Evolutionary conservation across 2,113 vertebrate species (phyloP).

Genomic region (Labrus mixtus): DNA sequence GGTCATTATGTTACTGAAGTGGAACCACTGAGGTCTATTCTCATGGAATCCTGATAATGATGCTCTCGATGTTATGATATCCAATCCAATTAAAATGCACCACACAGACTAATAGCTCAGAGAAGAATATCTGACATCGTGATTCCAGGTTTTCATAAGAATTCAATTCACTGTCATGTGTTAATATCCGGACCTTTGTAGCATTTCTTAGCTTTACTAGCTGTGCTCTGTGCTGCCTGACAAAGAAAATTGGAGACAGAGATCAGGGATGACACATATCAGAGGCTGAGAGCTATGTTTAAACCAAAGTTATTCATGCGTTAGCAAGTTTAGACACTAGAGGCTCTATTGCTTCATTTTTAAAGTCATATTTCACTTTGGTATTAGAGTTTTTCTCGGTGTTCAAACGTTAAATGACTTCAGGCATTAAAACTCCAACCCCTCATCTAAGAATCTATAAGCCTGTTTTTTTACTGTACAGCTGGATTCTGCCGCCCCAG

Average conservation of each 20-base stretch:
- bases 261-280: conserved; percentile 48
- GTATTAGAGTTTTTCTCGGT: conserved; percentile 1
- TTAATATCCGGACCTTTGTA: conserved; percentile 26
- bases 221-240: conserved; percentile 10
- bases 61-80: conserved; percentile 43
- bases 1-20: conserved; percentile 63
- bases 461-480: neutral
- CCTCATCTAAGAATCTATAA: too few relatives aligned
- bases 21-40: conserved; percentile 55
- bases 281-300: conserved; percentile 35
- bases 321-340: conserved; percentile 22
- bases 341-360: conserved; percentile 20
- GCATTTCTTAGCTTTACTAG: conserved; percentile 21
- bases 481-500: neutral
- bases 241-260: conserved; percentile 40
- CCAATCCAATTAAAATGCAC: conserved; percentile 65
- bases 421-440: neutral
- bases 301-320: conserved; percentile 37
- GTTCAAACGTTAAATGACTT: neutral
- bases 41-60: conserved; percentile 63
- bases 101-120: conserved; percentile 17
- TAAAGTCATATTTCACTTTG: conserved; percentile 43
- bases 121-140: conserved; percentile 41
- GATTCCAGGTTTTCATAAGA: conserved; percentile 41
- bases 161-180: conserved; percentile 28